Conservation (phyloP, 2,113 vertebrate species). For the Paradoxurus hermaphroditus region DNA sequence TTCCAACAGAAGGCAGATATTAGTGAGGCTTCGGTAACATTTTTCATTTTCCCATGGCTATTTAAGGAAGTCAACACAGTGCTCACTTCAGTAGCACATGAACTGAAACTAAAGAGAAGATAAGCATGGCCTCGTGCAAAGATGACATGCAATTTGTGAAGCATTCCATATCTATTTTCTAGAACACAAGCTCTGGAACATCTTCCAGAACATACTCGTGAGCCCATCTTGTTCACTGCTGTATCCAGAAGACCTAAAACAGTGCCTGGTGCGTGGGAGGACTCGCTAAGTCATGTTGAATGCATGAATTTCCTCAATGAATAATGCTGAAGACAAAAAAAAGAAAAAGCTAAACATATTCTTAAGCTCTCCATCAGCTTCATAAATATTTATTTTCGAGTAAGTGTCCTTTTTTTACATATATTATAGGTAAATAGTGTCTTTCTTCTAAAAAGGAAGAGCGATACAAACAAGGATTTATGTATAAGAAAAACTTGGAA, state of each 20-base stretch:
- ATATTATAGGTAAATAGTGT: not conserved
- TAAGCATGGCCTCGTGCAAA: not conserved
- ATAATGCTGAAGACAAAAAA: not conserved
- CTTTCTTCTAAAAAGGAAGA: conserved; percentile 5
- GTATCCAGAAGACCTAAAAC: not conserved
- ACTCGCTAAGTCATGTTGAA: not conserved
- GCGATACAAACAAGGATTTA: not conserved
- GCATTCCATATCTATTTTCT: not conserved
- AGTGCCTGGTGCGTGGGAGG: not conserved
- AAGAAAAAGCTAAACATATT: not conserved
- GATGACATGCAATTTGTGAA: not conserved
- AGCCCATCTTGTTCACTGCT: not conserved
- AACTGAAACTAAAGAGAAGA: not conserved
- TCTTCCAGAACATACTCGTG: not conserved
- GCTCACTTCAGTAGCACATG: not conserved
- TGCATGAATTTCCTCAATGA: not conserved
- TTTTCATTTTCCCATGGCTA: not conserved
- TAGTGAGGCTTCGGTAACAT: not conserved
- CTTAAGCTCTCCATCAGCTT: not conserved
- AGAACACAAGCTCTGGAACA: not conserved
- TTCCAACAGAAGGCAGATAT: not conserved
- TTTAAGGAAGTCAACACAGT: not conserved
- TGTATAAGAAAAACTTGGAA: not conserved
- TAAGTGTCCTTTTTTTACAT: not conserved
- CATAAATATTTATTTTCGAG: not conserved